Conservation (phyloP, 2,797 vertebrate species). For the Microctenopoma lineatum region DNA sequence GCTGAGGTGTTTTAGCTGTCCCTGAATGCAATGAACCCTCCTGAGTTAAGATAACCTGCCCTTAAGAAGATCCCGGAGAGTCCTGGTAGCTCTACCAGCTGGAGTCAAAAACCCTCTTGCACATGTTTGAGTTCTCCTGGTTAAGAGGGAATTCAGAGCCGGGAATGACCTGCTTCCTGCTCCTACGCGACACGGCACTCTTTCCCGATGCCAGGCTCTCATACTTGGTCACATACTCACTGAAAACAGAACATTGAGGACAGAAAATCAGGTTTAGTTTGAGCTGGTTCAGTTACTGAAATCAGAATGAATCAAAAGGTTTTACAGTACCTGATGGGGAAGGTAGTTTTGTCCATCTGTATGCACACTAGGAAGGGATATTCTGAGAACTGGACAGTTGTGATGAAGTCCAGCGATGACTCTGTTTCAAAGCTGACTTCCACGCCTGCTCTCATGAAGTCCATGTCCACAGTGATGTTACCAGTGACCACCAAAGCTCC, state of each 20-base stretch:
- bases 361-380: slow-evolving; percentile 98
- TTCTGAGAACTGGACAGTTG: slow-evolving; percentile 96
- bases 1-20: slow-evolving; percentile 49
- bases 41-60: slow-evolving; percentile 21
- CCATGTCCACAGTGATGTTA: slow-evolving; percentile 90
- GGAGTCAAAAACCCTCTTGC: slow-evolving; percentile 88
- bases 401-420: slow-evolving; percentile 90
- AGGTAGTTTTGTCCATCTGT: slow-evolving; percentile 93
- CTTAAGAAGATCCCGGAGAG: slow-evolving; percentile 42
- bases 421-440: slow-evolving; percentile 91
- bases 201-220: slow-evolving; percentile 89
- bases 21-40: slow-evolving; percentile 60
- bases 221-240: slow-evolving; percentile 86
- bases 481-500: slow-evolving; percentile 85
- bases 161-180: slow-evolving; percentile 77
- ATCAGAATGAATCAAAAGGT: not conserved
- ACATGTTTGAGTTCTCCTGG: slow-evolving; percentile 98
- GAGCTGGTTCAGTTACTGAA: not conserved
- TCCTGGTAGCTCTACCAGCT: slow-evolving; percentile 76
- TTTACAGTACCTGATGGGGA: slow-evolving; percentile 89
- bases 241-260: slow-evolving; percentile 61
- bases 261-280: not conserved
- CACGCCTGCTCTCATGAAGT: slow-evolving; percentile 89
- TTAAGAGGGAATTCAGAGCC: slow-evolving; percentile 96
- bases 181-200: slow-evolving; percentile 76